Conservation (phyloP, 2,113 vertebrate genomes). For the Sphyrna mokarran region DNA sequence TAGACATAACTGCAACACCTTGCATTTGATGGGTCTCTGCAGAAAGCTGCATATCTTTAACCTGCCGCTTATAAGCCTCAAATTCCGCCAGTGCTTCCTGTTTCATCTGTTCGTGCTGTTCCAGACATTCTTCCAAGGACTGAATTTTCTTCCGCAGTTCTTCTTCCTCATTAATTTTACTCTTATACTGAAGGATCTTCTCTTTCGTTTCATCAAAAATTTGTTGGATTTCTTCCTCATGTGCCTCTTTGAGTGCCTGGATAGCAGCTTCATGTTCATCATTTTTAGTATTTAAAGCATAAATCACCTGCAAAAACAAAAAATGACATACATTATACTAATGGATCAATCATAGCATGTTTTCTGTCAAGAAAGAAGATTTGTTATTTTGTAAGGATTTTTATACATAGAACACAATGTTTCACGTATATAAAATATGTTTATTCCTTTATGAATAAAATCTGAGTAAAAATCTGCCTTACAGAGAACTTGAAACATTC, state of each 20-base stretch:
- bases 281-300: conserved; percentile 97
- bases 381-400: not conserved
- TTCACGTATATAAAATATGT: not conserved
- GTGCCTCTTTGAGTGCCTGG: conserved; percentile 94
- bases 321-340: not conserved
- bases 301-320: conserved; percentile 75
- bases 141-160: conserved; percentile 89
- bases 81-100: conserved; percentile 90
- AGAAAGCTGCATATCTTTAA: conserved; percentile 94
- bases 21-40: conserved; percentile 95
- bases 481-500: not conserved
- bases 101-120: conserved; percentile 91
- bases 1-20: conserved; percentile 88
- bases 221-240: conserved; percentile 97
- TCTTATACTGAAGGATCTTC: conserved; percentile 91
- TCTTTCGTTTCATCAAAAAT: conserved; percentile 93
- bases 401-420: not conserved
- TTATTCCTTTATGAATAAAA: not conserved
- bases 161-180: conserved; percentile 84
- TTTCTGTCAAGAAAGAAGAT: not conserved
- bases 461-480: not conserved
- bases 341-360: not conserved
- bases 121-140: conserved; percentile 87
- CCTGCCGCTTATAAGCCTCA: conserved; percentile 85
- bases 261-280: conserved; percentile 94